Evolutionary conservation across 2,888 invertebrate genomes (phyloP).

Genomic region (Apamea sordens): DNA sequence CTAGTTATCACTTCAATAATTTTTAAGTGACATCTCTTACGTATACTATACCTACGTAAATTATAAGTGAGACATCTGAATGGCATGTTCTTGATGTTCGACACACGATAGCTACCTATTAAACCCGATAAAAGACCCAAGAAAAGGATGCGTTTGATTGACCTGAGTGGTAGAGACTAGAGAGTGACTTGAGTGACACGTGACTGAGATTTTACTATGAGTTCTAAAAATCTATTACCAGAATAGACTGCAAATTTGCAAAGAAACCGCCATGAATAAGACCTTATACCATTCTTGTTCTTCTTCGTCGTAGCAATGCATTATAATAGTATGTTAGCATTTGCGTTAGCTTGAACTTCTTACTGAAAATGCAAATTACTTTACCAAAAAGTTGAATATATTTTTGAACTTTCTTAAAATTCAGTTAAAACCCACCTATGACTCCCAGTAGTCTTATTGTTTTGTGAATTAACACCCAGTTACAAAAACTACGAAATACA

Average conservation of each 20-base stretch:
- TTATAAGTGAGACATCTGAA: not conserved
- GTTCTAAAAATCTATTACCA: not conserved
- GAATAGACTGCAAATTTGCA: not conserved
- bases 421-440: no score
- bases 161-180: no score
- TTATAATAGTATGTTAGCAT: not conserved
- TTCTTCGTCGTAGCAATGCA: no score
- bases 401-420: no score
- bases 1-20: no score
- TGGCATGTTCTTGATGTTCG: not conserved
- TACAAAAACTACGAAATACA: not conserved
- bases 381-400: no score
- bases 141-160: not conserved
- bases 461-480: not conserved
- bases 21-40: constrained; percentile 8
- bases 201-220: no score
- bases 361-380: not conserved
- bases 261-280: not conserved
- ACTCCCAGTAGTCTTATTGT: not conserved
- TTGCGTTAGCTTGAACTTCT: not conserved
- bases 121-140: not conserved
- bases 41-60: not conserved
- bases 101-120: no score
- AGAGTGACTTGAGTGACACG: no score
- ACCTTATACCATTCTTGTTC: not conserved